A percentile compares a stretch with the other conserved stretches of the same genome.
Evolutionary conservation across 2,797 vertebrate genomes (phyloP).

Genomic region (Parauchenoglanis ngamensis): DNA sequence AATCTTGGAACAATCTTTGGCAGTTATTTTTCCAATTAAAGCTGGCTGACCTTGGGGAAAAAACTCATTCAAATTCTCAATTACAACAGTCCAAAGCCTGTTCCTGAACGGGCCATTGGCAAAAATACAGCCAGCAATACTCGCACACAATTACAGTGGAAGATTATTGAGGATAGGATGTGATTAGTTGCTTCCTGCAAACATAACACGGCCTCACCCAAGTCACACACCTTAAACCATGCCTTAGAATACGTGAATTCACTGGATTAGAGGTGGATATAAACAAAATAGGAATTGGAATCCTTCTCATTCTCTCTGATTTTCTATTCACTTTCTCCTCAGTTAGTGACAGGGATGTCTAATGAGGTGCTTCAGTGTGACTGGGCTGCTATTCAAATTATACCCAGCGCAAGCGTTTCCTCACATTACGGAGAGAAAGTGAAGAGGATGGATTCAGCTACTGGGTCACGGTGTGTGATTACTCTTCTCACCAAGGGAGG

Average conservation of each 20-base stretch:
- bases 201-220: conserved; percentile 19
- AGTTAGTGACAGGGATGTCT: conserved; percentile 58
- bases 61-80: neutral
- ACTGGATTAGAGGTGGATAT: conserved; percentile 69
- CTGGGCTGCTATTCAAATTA: conserved; percentile 50
- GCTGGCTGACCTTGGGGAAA: neutral
- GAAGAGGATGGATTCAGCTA: conserved; percentile 44
- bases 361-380: conserved; percentile 62
- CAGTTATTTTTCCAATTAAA: neutral
- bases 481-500: neutral
- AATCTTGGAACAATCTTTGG: neutral
- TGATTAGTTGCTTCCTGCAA: conserved; percentile 32
- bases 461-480: conserved; percentile 50
- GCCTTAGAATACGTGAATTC: conserved; percentile 56
- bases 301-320: conserved; percentile 46
- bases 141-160: conserved; percentile 37
- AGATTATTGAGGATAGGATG: conserved; percentile 57
- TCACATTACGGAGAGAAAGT: conserved; percentile 13
- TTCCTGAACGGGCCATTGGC: conserved; percentile 11
- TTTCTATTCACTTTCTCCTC: conserved; percentile 51
- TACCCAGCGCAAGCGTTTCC: conserved; percentile 36
- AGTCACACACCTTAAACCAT: conserved; percentile 20
- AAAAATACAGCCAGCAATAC: conserved; percentile 34
- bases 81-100: conserved; percentile 32
- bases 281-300: conserved; percentile 68